These are phyloP conservation scores for Malurus melanocephalus DNA, from an alignment of 2,113 vertebrate genomes.

Conservation along the genomic window DNA sequence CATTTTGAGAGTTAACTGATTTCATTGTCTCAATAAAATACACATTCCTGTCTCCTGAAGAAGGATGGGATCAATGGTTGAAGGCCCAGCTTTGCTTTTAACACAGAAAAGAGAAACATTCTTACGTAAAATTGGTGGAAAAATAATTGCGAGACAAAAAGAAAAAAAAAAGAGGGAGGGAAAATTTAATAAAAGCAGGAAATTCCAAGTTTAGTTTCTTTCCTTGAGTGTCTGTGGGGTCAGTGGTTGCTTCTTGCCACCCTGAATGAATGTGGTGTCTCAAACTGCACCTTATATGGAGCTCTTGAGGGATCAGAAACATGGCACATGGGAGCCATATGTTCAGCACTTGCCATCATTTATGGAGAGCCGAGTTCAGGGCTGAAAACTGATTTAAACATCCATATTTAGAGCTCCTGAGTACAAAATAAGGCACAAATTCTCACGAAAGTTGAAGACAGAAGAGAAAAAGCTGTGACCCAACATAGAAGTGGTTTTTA, in stretches of 20 bases:
- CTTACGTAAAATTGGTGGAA: neutral
- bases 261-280: neutral
- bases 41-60: neutral
- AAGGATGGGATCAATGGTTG: neutral
- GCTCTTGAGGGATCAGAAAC: neutral
- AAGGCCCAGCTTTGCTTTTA: neutral
- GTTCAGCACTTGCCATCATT: constrained; percentile 4
- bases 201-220: constrained; percentile 9
- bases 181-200: constrained; percentile 1
- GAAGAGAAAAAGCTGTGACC: neutral
- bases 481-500: neutral
- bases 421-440: constrained; percentile 12
- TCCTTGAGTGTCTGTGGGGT: constrained; percentile 15
- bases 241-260: neutral
- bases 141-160: neutral
- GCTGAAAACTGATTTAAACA: constrained; percentile 11
- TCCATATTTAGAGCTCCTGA: constrained; percentile 20
- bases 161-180: no score
- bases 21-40: neutral
- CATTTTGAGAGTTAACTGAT: neutral
- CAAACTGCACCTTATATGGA: constrained; percentile 6
- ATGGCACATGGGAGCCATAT: constrained; percentile 30
- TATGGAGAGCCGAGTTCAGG: constrained; percentile 8
- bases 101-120: neutral
- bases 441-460: neutral